Evolutionary conservation across 53 echinoderm and acorn worm genomes (phyloP).

Genomic region (Antedon mediterranea): DNA sequence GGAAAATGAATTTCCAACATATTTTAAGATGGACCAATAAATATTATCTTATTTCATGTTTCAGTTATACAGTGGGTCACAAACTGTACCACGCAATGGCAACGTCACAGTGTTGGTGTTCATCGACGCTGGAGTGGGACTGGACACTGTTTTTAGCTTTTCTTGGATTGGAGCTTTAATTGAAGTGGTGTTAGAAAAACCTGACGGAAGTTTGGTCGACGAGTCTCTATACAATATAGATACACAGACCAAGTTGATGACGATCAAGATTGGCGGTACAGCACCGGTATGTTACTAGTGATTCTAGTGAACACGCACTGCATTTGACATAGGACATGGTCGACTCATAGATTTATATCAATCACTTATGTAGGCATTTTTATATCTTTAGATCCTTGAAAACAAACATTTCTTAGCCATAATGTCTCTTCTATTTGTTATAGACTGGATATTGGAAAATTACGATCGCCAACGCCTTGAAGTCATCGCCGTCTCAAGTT

Average conservation of each 20-base stretch:
- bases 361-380: too few species aligned
- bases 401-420: too few species aligned
- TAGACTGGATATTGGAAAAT: background rate
- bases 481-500: background rate
- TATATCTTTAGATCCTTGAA: too few species aligned
- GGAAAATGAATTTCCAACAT: too few species aligned
- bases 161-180: background rate
- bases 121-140: background rate
- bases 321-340: too few species aligned
- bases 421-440: background rate
- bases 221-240: constrained; percentile 19
- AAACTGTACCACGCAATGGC: background rate
- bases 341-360: too few species aligned
- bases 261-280: constrained; percentile 17
- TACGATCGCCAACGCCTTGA: background rate
- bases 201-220: background rate
- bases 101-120: background rate
- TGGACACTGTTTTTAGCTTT: background rate
- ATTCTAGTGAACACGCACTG: too few species aligned
- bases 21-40: too few species aligned
- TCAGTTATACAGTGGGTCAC: background rate
- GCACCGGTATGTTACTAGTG: constrained; percentile 35
- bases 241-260: constrained; percentile 13
- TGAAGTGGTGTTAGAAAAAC: background rate
- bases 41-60: background rate